phyloP scores from a whole-genome alignment of 1,140 invertebrate species.

The Nasonia longicornis region DNA sequence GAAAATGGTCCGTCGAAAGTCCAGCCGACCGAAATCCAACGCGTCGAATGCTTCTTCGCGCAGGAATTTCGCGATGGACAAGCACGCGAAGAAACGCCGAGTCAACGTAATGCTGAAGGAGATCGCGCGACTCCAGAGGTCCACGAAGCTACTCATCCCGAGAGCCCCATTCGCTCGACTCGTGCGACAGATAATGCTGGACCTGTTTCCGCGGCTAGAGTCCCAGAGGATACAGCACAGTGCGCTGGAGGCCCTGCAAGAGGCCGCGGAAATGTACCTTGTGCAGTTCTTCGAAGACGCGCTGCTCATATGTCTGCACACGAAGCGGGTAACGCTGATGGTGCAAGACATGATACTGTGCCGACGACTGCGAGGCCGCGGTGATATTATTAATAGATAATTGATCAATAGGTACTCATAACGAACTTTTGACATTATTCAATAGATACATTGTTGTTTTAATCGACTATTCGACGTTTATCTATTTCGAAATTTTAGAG shows the following conservation, averaged over 20 bases:
- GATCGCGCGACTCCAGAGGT: neutral
- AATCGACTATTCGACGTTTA: too few species aligned
- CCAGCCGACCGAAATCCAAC: neutral
- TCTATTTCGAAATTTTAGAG: too few species aligned
- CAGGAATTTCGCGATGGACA: neutral
- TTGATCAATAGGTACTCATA: neutral
- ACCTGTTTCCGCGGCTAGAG: neutral
- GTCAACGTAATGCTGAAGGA: neutral
- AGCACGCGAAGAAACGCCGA: neutral
- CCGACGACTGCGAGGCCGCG: slow-evolving; percentile 61
- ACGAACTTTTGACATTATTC: too few species aligned
- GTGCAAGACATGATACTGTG: slow-evolving; percentile 73
- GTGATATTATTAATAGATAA: slow-evolving; percentile 59
- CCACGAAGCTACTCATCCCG: neutral
- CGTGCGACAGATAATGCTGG: neutral
- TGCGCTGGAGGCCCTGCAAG: slow-evolving; percentile 74
- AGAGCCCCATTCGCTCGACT: neutral
- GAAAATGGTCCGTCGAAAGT: neutral
- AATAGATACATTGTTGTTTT: too few species aligned
- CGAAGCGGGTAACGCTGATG: slow-evolving; percentile 81
- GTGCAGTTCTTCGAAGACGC: slow-evolving; percentile 83
- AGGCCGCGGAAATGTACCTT: slow-evolving; percentile 81
- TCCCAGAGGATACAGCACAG: slow-evolving; percentile 67
- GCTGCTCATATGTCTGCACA: slow-evolving; percentile 77
- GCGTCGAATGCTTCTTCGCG: neutral